Evolutionary conservation across 2,888 invertebrate species (phyloP), one percentile per base, ranked within the genome.

Genomic region (Ichneumoninae sp.): DNA sequence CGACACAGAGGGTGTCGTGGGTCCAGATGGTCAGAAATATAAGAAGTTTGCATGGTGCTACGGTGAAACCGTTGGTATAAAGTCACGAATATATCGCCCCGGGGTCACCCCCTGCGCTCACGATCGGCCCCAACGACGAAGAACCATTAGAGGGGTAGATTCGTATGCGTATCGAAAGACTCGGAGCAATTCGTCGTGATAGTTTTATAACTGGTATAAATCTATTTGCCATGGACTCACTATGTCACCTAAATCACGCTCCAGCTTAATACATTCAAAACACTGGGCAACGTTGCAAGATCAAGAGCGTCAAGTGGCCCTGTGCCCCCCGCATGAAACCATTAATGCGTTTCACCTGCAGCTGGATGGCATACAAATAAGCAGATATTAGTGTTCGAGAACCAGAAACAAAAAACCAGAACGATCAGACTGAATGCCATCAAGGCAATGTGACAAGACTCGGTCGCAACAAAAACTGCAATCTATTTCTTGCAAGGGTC

Each of bases 11-110:
- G 81, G 72, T 81, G 84, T 86, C 84, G 71, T 82, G 84, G 87
- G 82, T 87, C 88, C 89, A 90, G 89, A 90, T 90, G 89, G 89
- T 87, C 87, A 87, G 88, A 90, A 89, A 90, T 90, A 90, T 89
- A 88, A 89, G 89, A 87, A 88, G 88, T 87, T 88, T 87, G 86
- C 87, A 87, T 86, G 83, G 86, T 80, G 71, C 83, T 83, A 85
- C 86, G 83, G 84, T 82, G 79, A 84, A 78, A 30, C 62, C 72
- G 71, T 71, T 76, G 66, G 72, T 86, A 85, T 85, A 84, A 86
- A 87, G 80, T 87, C 83, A 85, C 62, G 76, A 82, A 82, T 86
- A 83, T 83, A 84, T 83, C 68, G 33, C 68, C 78, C 60, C 60
- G 83, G 72, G 50, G 52, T 74, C n/a, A 74, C 40, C 66, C 80